These are phyloP conservation scores for Meta bourneti DNA, from an alignment of 2,888 invertebrate species.

Conservation along the genomic window DNA sequence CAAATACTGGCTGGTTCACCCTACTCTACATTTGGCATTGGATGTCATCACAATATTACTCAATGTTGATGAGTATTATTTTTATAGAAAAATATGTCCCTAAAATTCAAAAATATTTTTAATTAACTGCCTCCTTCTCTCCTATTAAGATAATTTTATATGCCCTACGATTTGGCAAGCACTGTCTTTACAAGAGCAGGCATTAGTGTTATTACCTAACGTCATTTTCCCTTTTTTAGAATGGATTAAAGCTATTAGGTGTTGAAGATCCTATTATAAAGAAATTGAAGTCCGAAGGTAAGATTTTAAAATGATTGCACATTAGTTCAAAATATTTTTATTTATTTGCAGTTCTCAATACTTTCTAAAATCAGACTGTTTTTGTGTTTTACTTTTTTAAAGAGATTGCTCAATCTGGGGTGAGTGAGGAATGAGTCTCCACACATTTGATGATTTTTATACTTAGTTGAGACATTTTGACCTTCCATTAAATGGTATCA, in stretches of 20 bases:
- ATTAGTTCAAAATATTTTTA: neutral
- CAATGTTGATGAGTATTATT: too few relatives aligned
- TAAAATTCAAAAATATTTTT: too few relatives aligned
- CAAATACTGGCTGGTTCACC: too few relatives aligned
- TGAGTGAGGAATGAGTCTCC: conserved; percentile 32
- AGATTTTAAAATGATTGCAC: conserved; percentile 1
- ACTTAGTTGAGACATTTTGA: conserved; percentile 22
- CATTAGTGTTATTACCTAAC: too few relatives aligned
- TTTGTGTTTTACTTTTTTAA: conserved; percentile 50
- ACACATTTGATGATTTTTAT: conserved; percentile 33
- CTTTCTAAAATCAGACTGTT: conserved; percentile 3
- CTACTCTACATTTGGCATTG: too few relatives aligned
- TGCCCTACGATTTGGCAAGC: too few relatives aligned
- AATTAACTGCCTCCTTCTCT: too few relatives aligned
- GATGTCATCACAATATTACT: too few relatives aligned
- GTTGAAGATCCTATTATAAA: conserved; percentile 56
- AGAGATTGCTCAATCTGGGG: conserved; percentile 22
- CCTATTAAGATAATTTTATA: too few relatives aligned
- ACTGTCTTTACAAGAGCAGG: too few relatives aligned
- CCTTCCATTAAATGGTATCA: conserved; percentile 22
- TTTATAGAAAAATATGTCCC: too few relatives aligned
- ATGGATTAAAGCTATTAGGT: conserved; percentile 56
- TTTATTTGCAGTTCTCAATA: neutral
- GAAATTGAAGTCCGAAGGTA: conserved; percentile 68
- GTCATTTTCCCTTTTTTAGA: conserved; percentile 25